These are phyloP conservation scores for Halesus radiatus DNA, from an alignment of 1,140 invertebrate genomes.

Conservation along the genomic window DNA sequence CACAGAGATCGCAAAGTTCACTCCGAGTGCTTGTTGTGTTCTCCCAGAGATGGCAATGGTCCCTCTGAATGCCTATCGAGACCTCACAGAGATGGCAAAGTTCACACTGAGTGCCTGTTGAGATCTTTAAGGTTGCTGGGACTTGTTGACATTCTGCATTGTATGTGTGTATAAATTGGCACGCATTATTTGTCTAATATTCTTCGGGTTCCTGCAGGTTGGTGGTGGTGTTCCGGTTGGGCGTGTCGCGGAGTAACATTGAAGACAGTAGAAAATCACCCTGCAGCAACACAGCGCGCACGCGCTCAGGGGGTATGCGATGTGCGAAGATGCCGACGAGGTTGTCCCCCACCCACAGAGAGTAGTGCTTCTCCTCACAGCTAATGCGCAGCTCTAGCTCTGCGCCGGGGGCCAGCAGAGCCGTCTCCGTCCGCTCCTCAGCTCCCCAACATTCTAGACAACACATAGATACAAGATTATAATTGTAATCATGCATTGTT, in stretches of 20 bases:
- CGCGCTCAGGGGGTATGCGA: slow-evolving; percentile 53
- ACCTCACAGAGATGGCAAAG: too few species aligned
- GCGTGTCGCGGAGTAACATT: slow-evolving; percentile 52
- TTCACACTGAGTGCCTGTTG: too few species aligned
- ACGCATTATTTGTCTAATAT: slow-evolving; percentile 3
- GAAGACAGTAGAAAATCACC: slow-evolving; percentile 60
- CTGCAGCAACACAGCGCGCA: slow-evolving; percentile 61
- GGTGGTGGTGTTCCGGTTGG: neutral
- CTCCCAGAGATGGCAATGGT: too few species aligned
- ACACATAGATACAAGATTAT: too few species aligned
- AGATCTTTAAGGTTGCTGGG: too few species aligned
- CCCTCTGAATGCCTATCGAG: too few species aligned
- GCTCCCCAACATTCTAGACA: slow-evolving; percentile 59
- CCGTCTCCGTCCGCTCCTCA: slow-evolving; percentile 62
- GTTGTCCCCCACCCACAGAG: slow-evolving; percentile 61
- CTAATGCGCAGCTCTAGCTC: slow-evolving; percentile 60
- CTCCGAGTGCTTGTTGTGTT: too few species aligned
- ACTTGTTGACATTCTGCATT: too few species aligned
- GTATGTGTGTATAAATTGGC: neutral
- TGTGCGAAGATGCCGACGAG: slow-evolving; percentile 61
- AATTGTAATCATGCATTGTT: too few species aligned
- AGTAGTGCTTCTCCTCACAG: slow-evolving; percentile 59
- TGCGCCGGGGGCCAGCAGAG: slow-evolving; percentile 61
- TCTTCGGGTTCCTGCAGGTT: slow-evolving; percentile 1
- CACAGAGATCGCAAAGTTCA: too few species aligned